These are phyloP conservation scores for Corythornis vintsioides DNA, from an alignment of 2,113 vertebrate species.

Conservation along the genomic window DNA sequence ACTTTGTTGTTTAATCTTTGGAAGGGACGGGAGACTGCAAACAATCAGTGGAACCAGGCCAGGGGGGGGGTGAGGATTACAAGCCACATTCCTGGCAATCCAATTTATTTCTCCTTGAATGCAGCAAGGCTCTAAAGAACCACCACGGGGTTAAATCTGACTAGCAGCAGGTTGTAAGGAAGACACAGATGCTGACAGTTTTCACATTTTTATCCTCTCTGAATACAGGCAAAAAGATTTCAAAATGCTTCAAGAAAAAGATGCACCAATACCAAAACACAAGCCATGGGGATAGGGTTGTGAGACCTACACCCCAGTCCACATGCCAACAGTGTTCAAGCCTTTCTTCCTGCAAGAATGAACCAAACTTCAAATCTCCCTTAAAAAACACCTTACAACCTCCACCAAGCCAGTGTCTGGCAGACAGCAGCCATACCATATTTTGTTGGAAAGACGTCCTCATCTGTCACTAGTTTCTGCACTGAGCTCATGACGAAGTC, in stretches of 20 bases:
- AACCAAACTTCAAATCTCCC: not conserved
- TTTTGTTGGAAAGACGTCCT: conserved; percentile 98
- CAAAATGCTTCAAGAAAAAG: not conserved
- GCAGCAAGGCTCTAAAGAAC: not conserved
- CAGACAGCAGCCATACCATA: conserved; percentile 81
- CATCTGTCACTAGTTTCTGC: conserved; percentile 98
- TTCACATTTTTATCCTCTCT: not conserved
- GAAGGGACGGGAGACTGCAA: not conserved
- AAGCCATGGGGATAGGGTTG: not conserved
- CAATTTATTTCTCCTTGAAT: not conserved
- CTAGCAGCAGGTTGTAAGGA: not conserved
- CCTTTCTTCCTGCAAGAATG: not conserved
- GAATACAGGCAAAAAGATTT: not conserved
- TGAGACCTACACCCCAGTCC: not conserved
- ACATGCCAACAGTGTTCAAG: not conserved
- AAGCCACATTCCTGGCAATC: not conserved
- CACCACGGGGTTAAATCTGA: not conserved
- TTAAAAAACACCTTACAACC: not conserved
- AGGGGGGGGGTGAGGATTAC: not conserved
- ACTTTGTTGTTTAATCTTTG: not conserved
- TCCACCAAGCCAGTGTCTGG: not conserved
- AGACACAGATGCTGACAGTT: not conserved
- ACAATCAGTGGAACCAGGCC: not conserved
- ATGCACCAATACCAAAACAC: fast-evolving
- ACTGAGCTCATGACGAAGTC: conserved; percentile 98